Evolutionary conservation across 2,797 vertebrate genomes (phyloP).

Genomic region (Hoplostethus mediterraneus): DNA sequence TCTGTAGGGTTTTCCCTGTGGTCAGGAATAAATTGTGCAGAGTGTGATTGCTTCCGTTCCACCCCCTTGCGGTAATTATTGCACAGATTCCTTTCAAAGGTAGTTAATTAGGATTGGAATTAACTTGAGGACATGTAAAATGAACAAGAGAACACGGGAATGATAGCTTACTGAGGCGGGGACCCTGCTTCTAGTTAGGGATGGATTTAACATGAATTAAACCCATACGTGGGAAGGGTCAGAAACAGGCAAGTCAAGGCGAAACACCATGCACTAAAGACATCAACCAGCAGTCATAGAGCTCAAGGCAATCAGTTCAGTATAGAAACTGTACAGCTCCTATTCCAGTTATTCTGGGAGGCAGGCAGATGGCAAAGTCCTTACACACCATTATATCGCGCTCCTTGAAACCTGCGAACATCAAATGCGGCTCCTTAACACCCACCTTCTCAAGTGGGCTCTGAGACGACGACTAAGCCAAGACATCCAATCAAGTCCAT

Average conservation of each 20-base stretch:
- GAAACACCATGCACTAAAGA: constrained; percentile 19
- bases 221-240: constrained; percentile 29
- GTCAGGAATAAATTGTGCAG: constrained; percentile 75
- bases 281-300: neutral
- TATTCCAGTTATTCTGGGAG: neutral
- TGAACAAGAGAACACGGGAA: constrained; percentile 76
- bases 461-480: neutral
- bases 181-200: constrained; percentile 49
- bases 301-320: neutral
- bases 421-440: neutral
- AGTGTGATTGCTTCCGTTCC: constrained; percentile 80
- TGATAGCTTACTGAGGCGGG: constrained; percentile 68
- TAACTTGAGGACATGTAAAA: constrained; percentile 82
- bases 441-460: neutral
- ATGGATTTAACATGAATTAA: constrained; percentile 59
- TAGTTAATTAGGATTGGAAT: constrained; percentile 82
- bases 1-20: constrained; percentile 74
- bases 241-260: constrained; percentile 33
- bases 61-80: constrained; percentile 82
- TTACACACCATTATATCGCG: neutral
- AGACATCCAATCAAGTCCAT: neutral
- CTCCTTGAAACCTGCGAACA: neutral
- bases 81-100: constrained; percentile 79
- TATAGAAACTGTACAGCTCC: neutral
- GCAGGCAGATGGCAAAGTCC: neutral